Percentiles rank a stretch among this genome's conserved stretches.
Evolutionary conservation across 30 jellyfish, hydroid and myxozoan species (phyloP).

Genomic region (Pelagia noctiluca): DNA sequence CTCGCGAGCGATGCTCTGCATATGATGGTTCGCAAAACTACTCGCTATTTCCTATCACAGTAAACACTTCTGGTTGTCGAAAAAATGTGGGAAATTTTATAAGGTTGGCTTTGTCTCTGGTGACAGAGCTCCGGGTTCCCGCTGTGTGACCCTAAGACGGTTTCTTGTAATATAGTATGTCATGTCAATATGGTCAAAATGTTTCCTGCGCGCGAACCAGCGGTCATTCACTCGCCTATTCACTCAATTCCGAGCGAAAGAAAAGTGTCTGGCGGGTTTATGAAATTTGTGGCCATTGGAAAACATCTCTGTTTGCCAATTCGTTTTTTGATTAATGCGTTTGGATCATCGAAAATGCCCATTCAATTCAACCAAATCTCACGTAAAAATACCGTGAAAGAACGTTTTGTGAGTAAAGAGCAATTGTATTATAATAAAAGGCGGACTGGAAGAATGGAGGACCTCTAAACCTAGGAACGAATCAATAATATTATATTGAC

Average conservation of each 20-base stretch:
- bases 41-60: too few relatives aligned
- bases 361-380: too few relatives aligned
- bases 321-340: not conserved
- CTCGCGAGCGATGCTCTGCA: too few relatives aligned
- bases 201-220: slow-evolving; percentile 48
- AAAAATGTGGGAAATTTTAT: slow-evolving; percentile 30
- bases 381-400: too few relatives aligned
- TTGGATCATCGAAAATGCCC: not conserved
- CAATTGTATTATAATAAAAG: too few relatives aligned
- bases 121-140: slow-evolving; percentile 70
- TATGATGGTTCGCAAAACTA: too few relatives aligned
- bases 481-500: too few relatives aligned
- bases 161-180: slow-evolving; percentile 32
- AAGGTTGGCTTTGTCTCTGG: slow-evolving; percentile 54
- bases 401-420: too few relatives aligned
- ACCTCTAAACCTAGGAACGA: too few relatives aligned
- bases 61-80: slow-evolving; percentile 55
- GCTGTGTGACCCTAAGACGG: slow-evolving; percentile 72
- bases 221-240: slow-evolving; percentile 7
- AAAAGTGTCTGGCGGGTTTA: slow-evolving; percentile 27
- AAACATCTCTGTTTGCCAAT: not conserved
- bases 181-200: slow-evolving; percentile 44
- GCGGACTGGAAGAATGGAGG: too few relatives aligned
- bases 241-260: too few relatives aligned
- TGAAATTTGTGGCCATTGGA: not conserved